Percentiles rank a stretch among this genome's conserved stretches.
Conservation (phyloP, 1,140 invertebrate genomes). For the Wasmannia auropunctata region DNA sequence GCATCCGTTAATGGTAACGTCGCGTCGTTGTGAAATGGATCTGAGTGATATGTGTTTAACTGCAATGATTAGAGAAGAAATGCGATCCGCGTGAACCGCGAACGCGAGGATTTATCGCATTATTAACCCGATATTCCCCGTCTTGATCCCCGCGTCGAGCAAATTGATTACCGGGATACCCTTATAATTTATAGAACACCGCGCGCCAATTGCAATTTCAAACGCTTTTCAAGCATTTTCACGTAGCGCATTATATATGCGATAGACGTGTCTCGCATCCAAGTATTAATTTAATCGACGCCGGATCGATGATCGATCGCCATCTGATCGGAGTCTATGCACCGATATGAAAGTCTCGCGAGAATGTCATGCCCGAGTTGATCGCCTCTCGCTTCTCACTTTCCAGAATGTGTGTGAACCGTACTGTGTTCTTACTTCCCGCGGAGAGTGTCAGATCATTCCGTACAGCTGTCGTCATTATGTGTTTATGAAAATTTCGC, state of each 20-base stretch:
- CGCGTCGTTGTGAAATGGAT: neutral
- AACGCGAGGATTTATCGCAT: neutral
- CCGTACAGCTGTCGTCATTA: neutral
- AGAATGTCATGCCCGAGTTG: conserved; percentile 73
- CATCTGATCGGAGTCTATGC: conserved; percentile 61
- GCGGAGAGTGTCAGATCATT: neutral
- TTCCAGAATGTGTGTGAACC: conserved; percentile 21
- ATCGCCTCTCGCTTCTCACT: conserved; percentile 10
- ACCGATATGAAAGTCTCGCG: conserved; percentile 71
- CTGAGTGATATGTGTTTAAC: neutral
- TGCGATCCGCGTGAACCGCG: neutral
- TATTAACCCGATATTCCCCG: neutral
- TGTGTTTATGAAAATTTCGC: neutral
- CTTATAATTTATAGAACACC: neutral
- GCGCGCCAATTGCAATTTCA: conserved; percentile 3
- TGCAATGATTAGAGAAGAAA: neutral
- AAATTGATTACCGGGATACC: neutral
- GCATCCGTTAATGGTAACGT: conserved; percentile 60
- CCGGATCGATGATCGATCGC: conserved; percentile 49
- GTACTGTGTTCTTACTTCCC: neutral
- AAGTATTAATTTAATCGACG: conserved; percentile 16
- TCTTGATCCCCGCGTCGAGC: neutral
- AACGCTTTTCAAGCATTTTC: neutral
- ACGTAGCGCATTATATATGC: neutral
- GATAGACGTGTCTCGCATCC: neutral